Evolutionary conservation across 2,797 vertebrate genomes (phyloP).

Genomic region (Rhinophrynus dorsalis): DNA sequence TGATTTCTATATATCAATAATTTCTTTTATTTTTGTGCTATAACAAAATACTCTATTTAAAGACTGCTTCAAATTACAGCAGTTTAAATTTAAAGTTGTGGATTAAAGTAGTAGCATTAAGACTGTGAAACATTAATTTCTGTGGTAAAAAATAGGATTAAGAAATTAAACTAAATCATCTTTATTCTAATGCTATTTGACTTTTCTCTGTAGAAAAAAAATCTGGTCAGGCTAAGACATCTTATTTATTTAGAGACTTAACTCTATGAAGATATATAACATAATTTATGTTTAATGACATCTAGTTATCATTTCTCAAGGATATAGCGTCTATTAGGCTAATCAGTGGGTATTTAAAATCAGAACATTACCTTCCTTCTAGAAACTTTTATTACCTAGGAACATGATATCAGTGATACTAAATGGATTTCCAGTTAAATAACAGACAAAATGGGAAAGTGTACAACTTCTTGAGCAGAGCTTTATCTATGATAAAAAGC

Average conservation of each 20-base stretch:
- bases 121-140: not conserved
- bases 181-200: not conserved
- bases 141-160: not conserved
- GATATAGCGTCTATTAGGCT: not conserved
- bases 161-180: conserved; percentile 2
- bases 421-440: too few relatives aligned
- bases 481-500: too few relatives aligned
- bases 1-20: not conserved
- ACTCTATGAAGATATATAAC: not conserved
- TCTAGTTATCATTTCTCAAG: not conserved
- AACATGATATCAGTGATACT: not conserved
- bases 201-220: not conserved
- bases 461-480: too few relatives aligned
- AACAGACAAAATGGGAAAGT: too few relatives aligned
- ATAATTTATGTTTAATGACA: not conserved
- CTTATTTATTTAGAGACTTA: not conserved
- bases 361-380: not conserved
- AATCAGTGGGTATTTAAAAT: not conserved
- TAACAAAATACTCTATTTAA: not conserved
- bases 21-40: not conserved
- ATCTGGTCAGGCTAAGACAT: not conserved
- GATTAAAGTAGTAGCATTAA: not conserved
- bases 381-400: not conserved
- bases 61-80: conserved; percentile 4
- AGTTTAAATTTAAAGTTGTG: not conserved